A percentile compares a stretch with the other conserved stretches of the same genome.
Conservation (phyloP, 2,888 invertebrate species). For the Athrips mouffetella region DNA sequence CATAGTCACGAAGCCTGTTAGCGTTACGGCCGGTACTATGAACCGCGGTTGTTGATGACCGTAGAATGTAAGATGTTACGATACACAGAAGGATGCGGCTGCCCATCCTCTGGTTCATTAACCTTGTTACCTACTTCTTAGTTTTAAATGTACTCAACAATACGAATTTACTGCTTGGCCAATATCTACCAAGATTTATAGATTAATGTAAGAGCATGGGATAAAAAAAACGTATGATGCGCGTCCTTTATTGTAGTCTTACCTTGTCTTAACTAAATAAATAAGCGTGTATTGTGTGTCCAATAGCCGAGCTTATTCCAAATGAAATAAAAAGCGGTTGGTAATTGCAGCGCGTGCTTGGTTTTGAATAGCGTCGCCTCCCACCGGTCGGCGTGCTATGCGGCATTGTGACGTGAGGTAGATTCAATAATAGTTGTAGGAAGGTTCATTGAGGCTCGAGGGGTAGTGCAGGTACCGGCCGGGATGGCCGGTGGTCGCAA, state of each 20-base stretch:
- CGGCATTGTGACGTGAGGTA: conserved; percentile 6
- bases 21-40: no score
- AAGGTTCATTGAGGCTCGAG: background rate
- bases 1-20: no score
- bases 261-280: conserved; percentile 7
- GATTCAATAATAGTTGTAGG: conserved; percentile 6
- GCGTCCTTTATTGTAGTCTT: background rate
- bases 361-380: conserved; percentile 47
- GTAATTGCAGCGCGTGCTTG: conserved; percentile 37
- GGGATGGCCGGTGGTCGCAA: conserved; percentile 28
- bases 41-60: no score
- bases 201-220: background rate
- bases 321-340: conserved; percentile 25
- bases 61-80: no score
- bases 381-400: conserved; percentile 26
- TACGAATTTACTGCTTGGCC: no score
- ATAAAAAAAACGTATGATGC: background rate
- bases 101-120: no score
- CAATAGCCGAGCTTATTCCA: conserved; percentile 12
- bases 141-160: no score
- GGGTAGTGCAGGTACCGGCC: conserved; percentile 3
- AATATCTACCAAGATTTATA: no score
- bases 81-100: no score
- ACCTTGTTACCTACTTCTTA: no score
- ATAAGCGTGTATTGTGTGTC: conserved; percentile 1